A percentile compares a stretch with the other conserved stretches of the same genome.
These are phyloP conservation scores for Parauchenoglanis punctatus DNA, from an alignment of 2,797 vertebrate species.

Conservation along the genomic window DNA sequence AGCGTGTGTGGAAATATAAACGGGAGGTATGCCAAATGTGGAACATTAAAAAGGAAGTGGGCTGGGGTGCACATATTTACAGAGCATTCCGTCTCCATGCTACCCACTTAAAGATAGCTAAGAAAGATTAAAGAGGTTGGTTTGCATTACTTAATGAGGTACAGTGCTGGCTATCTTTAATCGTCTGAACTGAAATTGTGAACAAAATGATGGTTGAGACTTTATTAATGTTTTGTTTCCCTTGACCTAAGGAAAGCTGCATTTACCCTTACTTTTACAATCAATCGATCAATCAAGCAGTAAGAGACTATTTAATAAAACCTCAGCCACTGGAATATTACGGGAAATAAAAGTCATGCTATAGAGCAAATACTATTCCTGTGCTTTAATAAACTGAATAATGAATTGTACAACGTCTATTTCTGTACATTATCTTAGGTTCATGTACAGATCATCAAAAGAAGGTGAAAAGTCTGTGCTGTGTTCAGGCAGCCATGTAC, in stretches of 20 bases:
- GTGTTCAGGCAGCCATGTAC: constrained; percentile 41
- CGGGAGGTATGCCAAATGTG: constrained; percentile 57
- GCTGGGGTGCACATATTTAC: constrained; percentile 42
- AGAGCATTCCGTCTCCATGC: not conserved
- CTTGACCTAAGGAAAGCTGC: not conserved
- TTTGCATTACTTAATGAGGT: not conserved
- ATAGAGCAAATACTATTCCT: not conserved
- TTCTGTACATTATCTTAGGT: not conserved
- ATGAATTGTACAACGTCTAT: not conserved
- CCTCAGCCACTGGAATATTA: not conserved
- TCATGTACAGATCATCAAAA: not conserved
- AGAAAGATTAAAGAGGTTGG: not conserved
- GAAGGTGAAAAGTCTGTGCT: constrained; percentile 32
- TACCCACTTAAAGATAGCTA: not conserved
- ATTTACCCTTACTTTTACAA: not conserved
- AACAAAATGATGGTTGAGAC: not conserved
- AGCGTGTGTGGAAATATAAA: constrained; percentile 64
- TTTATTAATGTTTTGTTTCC: not conserved
- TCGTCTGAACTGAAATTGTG: not conserved
- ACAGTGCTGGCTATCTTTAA: not conserved
- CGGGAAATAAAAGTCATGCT: not conserved
- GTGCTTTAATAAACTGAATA: not conserved
- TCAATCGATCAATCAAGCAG: not conserved
- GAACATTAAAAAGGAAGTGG: constrained; percentile 72
- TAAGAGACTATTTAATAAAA: not conserved